Evolutionary conservation across 2,888 invertebrate species (phyloP).

Genomic region (Tetragonisca angustula): DNA sequence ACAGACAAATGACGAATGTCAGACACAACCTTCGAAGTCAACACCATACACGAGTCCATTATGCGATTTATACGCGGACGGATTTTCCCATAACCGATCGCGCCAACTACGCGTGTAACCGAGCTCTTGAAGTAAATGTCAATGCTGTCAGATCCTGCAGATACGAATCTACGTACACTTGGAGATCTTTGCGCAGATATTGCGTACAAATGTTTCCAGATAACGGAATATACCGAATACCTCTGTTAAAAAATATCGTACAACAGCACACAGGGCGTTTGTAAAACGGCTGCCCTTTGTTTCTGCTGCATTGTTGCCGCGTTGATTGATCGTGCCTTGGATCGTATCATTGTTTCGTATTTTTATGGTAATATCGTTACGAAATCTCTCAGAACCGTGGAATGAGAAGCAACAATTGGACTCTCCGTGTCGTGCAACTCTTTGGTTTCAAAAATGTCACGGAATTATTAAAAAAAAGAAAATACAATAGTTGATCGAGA

Average conservation of each 20-base stretch:
- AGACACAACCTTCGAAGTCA: not conserved
- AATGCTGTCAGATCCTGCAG: slow-evolving; percentile 1
- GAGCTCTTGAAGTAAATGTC: slow-evolving; percentile 3
- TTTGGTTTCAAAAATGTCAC: not conserved
- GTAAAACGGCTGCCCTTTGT: not conserved
- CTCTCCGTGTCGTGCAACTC: too few relatives aligned
- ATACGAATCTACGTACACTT: not conserved
- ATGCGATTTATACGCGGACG: not conserved
- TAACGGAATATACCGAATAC: not conserved
- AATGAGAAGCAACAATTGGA: not conserved
- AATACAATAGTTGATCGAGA: not conserved
- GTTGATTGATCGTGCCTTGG: not conserved
- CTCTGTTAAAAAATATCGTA: not conserved
- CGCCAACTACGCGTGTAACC: too few relatives aligned
- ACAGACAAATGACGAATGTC: not conserved
- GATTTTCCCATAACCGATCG: slow-evolving; percentile 2
- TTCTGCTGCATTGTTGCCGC: not conserved
- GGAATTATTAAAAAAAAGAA: too few relatives aligned
- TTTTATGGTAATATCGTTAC: not conserved
- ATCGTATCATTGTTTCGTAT: not conserved
- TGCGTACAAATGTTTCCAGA: not conserved
- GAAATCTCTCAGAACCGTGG: not conserved
- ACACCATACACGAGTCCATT: not conserved
- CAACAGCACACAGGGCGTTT: not conserved
- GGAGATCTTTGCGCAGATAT: slow-evolving; percentile 6